Conservation (phyloP, 2,113 vertebrate species). For the Oryzias woworae region DNA sequence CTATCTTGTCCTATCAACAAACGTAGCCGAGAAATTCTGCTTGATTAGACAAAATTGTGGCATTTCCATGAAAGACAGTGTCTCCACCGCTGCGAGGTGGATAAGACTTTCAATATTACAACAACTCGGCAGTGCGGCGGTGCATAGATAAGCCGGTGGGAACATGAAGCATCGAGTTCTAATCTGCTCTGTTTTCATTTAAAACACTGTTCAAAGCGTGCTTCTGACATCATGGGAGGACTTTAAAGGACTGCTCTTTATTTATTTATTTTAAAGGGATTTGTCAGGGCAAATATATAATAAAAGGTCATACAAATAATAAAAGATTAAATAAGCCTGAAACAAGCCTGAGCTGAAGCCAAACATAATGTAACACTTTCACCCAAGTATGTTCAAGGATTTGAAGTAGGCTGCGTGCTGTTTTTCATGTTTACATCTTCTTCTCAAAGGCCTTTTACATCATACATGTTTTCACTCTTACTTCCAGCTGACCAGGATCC, state of each 20-base stretch:
- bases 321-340: conserved; percentile 31
- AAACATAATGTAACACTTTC: conserved; percentile 25
- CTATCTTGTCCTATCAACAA: conserved; percentile 4
- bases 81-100: neutral
- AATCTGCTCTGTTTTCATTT: neutral
- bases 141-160: neutral
- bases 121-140: neutral
- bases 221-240: conserved; percentile 5
- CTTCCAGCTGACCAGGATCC: conserved; percentile 24
- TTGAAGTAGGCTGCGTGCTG: conserved; percentile 30
- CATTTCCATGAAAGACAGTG: conserved; percentile 8
- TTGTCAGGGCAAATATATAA: conserved; percentile 14
- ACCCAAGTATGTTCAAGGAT: conserved; percentile 30
- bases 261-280: neutral
- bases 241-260: neutral
- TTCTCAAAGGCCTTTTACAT: conserved; percentile 36
- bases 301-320: neutral
- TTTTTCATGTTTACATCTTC: conserved; percentile 49
- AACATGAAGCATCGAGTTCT: conserved; percentile 7
- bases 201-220: conserved; percentile 1
- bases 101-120: neutral
- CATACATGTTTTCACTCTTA: conserved; percentile 12
- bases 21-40: conserved; percentile 3
- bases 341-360: conserved; percentile 27
- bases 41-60: conserved; percentile 13